Base-by-base conservation (phyloP, 2,888 invertebrate species). In the Apotomis betuletana region DNA sequence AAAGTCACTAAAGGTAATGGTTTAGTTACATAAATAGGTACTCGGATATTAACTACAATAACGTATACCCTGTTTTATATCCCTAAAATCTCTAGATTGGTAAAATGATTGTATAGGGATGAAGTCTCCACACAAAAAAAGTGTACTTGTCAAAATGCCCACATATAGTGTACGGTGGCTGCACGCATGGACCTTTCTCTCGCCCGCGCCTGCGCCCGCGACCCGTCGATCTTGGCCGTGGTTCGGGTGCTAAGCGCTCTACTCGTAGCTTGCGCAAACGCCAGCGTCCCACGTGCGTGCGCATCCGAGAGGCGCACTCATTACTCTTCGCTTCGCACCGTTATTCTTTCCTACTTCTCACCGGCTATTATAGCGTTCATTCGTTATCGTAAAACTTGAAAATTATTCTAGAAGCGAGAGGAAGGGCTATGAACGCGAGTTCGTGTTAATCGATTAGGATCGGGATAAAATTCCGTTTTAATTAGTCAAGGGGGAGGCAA, bases 261-360 rank as follows among this genome's bases (percentile, higher is more conserved):
- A 27, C 27, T 27, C 27, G 27, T 27, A 54, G 70, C 70, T 64
- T 70, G 73, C 69, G 73, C 64, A 69, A 73, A 61, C 63, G 67
- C 27, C 27, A 27, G 27, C 74, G 57, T 70, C 70, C 70, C 70
- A 73, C 70, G 72, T 72, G 69, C 70, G 72, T 72, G 69, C 68
- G 67, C 73, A 72, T 67, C 69, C 52, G 72, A 72, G 61, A 46
- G 65, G 69, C 61, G 54, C 59, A 63, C 72, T 68, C 72, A 68
- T 72, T 72, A 68, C 59, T 71, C 63, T 70, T 68, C 58, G 63
- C 63, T 70, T 68, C 58, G 63, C 72, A 63, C 72, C 72, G 72
- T 72, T 72, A 72, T 63, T 68, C 63, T 68, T 72, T 72, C 68
- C 72, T 72, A 72, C 72, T 72, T 72, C 67, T 63, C 68, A 68